These are phyloP conservation scores for Pherbina coryleti DNA, from an alignment of 2,888 invertebrate species.

Conservation along the genomic window DNA sequence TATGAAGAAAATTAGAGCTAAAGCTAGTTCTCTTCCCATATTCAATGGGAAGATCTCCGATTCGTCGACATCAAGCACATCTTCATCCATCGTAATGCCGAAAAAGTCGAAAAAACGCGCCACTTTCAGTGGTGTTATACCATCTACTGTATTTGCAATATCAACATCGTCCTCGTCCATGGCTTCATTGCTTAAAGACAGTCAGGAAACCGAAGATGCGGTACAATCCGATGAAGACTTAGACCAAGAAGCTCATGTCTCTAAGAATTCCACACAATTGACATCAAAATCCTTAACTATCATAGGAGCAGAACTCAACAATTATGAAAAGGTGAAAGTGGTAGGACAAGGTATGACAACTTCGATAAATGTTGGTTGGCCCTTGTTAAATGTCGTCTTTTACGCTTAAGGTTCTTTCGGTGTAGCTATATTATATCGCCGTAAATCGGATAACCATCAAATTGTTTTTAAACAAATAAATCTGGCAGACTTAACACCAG, in stretches of 20 bases:
- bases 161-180: conserved; percentile 51
- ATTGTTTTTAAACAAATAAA: conserved; percentile 84
- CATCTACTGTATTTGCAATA: conserved; percentile 61
- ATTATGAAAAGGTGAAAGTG: conserved; percentile 66
- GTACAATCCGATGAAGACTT: conserved; percentile 35
- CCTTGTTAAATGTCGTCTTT: background rate
- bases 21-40: conserved; percentile 65
- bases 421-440: conserved; percentile 77
- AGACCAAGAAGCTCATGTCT: conserved; percentile 13
- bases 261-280: conserved; percentile 34
- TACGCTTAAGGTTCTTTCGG: conserved; percentile 75
- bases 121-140: conserved; percentile 47
- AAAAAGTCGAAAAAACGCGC: conserved; percentile 48
- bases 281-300: conserved; percentile 48
- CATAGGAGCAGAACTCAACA: conserved; percentile 61
- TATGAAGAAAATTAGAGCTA: conserved; percentile 64
- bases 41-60: conserved; percentile 65
- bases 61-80: conserved; percentile 59
- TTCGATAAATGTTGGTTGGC: background rate
- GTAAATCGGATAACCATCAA: conserved; percentile 74
- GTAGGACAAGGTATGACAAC: conserved; percentile 63
- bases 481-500: conserved; percentile 76
- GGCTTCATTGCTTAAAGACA: conserved; percentile 48
- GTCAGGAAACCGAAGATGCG: conserved; percentile 25
- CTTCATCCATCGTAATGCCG: conserved; percentile 52